Base-by-base conservation (phyloP, 2,888 invertebrate species). In the Oxyscelio sp. region DNA sequence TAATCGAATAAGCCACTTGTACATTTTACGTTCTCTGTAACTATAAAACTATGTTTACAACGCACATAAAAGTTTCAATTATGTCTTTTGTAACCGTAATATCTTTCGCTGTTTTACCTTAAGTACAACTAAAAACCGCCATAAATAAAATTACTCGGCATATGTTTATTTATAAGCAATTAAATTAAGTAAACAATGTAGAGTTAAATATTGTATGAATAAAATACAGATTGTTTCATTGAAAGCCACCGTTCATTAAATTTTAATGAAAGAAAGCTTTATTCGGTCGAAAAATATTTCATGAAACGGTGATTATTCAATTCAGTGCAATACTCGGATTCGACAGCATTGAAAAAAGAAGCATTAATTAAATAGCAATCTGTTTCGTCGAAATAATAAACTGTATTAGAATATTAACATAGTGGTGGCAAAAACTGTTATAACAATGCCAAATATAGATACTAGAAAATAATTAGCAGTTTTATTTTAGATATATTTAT, bases 1-100 rank as follows among this genome's bases (percentile, higher is more conserved):
- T 43, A 15, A 59, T 70, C 58, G 58, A 71, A 59, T 27, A 27
- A 58, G 38, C 19, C 43, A 45, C 43, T 54, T 45, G 21, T 56
- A 74, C 45, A 50, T 21, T 54, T 27, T 22, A 59, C 43, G 22
- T 38, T 27, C 4, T 1, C 50, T 17, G 22, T 19, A 58, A 50
- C 54, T 43, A 54, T 74, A 74, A 74, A 74, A 54, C 52, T 73
- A 73, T 54, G 63, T 63, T 74, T 74, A 43, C 63, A 74, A 31
- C 54, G 40, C 15, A 43, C 54, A 63, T 54, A 74, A 73, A 52
- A 73, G 40, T 73, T 73, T 73, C 52, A 73, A 73, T 73, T 73
- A 52, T 61, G 27, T 50, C 50, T 59, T 24, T 34, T 50, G 34
- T 58, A 58, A 59, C 22, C 31, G 38, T 34, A 56, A 48, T 31